Evolutionary conservation across 2,113 vertebrate species (phyloP), one percentile per base, ranked within the genome.

Genomic region (Mesembrinibis cayennensis): DNA sequence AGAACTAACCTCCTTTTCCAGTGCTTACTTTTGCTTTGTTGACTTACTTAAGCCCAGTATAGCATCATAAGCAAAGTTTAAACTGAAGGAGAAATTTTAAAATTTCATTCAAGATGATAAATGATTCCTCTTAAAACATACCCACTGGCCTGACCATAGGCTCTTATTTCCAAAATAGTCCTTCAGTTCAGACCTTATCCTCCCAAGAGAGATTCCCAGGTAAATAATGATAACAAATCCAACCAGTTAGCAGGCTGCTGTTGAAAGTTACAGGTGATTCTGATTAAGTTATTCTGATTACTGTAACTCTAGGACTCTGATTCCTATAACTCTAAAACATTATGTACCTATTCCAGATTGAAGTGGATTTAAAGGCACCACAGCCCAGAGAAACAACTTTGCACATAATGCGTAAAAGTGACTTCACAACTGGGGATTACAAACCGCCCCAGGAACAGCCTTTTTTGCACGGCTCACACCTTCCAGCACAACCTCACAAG

Each of bases 31-130:
- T 82, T 71, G 53, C 44, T 93, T 96, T 90, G 69, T 67, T 82
- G 72, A 47, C 79, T 85, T 87, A 87, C 74, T 95, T 69, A 89
- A 94, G 69, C 36, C 58, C 82, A 77, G 65, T 29, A 88, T 2
- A 94, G 72, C 27, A 89, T 71, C 59, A 79, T 61, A 76, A 96
- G 67, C 32, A 88, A 84, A 95, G 85, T 90, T 96, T 77, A 92
- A 95, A 91, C 76, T 87, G 30, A 94, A 76, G 79, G 15, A 94
- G 71, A 90, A 89, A 67, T 34, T 97, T 78, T 89, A 32, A 79
- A 47, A 74, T 55, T 58, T 62, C 79, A 91, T 87, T 90, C 74
- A 86, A 93, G 69, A 73, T 3, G 3, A 44, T 34, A 78, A 63
- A 71, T 25, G 9, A 56, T 44, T 80, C 7, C 38, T 85, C 66